Percentiles rank a stretch among this genome's conserved stretches.
Conservation (phyloP, 2,113 vertebrate species). For the Eptesicus fuscus region DNA sequence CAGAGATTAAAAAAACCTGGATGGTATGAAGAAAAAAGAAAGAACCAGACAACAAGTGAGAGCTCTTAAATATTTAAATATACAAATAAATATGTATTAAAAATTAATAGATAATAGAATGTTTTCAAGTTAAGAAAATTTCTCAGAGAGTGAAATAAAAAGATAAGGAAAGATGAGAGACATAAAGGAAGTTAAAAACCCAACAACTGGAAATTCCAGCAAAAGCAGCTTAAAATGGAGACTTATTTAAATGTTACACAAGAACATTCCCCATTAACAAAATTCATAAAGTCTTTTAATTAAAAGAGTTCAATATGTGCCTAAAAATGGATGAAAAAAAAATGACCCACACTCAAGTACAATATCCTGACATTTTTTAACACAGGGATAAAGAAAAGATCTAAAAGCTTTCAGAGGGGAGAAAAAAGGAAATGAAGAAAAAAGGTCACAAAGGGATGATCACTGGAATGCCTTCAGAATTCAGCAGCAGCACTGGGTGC, state of each 20-base stretch:
- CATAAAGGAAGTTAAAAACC: background rate
- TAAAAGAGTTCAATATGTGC: background rate
- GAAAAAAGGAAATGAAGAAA: background rate
- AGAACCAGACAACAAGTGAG: background rate
- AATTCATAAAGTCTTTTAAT: background rate
- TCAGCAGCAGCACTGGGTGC: background rate
- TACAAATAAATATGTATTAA: background rate
- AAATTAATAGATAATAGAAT: background rate
- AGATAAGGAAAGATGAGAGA: background rate
- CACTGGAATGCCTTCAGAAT: background rate
- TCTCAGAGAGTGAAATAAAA: conserved; percentile 13
- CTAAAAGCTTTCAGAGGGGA: conserved; percentile 4
- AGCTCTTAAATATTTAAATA: background rate
- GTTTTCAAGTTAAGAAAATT: conserved; percentile 11
- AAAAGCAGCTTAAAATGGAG: background rate
- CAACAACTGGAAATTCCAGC: background rate
- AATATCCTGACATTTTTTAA: background rate
- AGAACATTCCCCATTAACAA: background rate
- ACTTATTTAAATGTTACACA: background rate
- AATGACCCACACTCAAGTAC: background rate
- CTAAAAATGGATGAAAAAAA: background rate
- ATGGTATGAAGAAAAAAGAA: background rate
- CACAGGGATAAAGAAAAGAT: background rate
- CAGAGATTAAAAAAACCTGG: background rate
- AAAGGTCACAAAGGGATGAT: background rate